Evolutionary conservation across 2,888 invertebrate genomes (phyloP).

Genomic region (Plagodis pulveraria): DNA sequence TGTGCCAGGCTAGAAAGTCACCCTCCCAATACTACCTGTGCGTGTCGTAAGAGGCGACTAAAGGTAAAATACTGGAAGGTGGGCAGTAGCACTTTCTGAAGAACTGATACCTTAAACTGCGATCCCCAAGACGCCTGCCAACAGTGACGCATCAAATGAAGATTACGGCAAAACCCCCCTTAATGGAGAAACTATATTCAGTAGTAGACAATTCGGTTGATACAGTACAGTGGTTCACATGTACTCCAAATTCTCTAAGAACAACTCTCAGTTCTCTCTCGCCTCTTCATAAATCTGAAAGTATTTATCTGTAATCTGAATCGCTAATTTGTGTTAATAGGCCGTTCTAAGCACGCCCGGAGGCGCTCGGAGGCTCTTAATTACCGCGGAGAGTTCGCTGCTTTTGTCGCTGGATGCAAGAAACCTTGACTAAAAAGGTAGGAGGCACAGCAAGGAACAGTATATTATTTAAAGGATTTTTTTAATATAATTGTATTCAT

Average conservation of each 20-base stretch:
- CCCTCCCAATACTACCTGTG: no score
- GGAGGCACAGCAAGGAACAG: neutral
- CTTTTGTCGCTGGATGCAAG: conserved; percentile 48
- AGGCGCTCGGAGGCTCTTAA: conserved; percentile 46
- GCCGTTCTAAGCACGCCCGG: conserved; percentile 43
- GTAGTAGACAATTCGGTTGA: neutral
- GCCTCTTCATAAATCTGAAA: conserved; percentile 57
- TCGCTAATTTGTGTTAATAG: conserved; percentile 59
- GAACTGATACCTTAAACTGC: no score
- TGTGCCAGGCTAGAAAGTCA: no score
- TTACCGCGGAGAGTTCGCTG: conserved; percentile 49
- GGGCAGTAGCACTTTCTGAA: no score
- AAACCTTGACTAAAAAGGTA: conserved; percentile 35
- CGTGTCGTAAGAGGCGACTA: no score
- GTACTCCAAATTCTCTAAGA: neutral
- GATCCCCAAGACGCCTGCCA: no score
- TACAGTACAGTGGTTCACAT: neutral
- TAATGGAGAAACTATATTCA: no score
- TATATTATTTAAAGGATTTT: no score
- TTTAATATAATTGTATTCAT: no score
- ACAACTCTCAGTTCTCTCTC: conserved; percentile 17
- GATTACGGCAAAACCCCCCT: no score
- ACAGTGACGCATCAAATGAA: no score
- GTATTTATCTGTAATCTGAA: conserved; percentile 64
- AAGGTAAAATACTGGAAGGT: no score